Evolutionary conservation across 2,113 vertebrate species (phyloP), one percentile per base, ranked within the genome.

Genomic region (Psammodynastes pulverulentus): DNA sequence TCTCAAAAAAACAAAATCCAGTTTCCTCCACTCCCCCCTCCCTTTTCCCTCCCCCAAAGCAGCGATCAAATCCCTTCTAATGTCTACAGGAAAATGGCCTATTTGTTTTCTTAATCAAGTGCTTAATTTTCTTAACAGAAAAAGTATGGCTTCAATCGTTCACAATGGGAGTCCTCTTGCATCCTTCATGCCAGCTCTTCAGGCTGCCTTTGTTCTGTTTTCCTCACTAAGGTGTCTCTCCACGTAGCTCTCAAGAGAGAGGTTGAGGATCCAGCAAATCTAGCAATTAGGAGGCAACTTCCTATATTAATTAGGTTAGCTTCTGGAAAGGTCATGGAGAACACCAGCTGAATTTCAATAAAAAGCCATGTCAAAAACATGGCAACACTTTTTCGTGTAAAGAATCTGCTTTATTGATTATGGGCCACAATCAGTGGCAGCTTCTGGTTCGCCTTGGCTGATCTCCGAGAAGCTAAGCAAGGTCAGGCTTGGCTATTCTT

Each of bases 251-350:
- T 91, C 92, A 62, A 49, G 48, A 49, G 48, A 86, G 94, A 87
- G 51, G 45, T 88, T 93, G 92, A 87, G 87, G 89, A 91, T 93
- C 53, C 46, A 62, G 87, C 92, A 92, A 94, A 94, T 96, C 93
- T 2, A 1, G 94, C 95, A 97, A 96, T 97, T 96, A 95, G 94
- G 95, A 95, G 96, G 90, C 93, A 84, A 58, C 95, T 93, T 96
- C 93, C 93, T 95, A 94, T 96, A 92, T 93, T 93, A 96, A 97
- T 97, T 96, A 94, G 93, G 95, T 95, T 95, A 96, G 93, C 95
- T 92, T 92, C 95, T 95, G 95, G 94, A 96, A 96, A 97, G 95
- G 96, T 97, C 96, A 94, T 54, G 91, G 94, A 96, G 91, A 91
- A 96, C 89, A 85, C 93, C 92, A 91, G 43, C 93, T 95, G 89